Evolutionary conservation across 1,140 invertebrate species (phyloP), one percentile per base, ranked within the genome.

Genomic region (Eubasilissa regina): DNA sequence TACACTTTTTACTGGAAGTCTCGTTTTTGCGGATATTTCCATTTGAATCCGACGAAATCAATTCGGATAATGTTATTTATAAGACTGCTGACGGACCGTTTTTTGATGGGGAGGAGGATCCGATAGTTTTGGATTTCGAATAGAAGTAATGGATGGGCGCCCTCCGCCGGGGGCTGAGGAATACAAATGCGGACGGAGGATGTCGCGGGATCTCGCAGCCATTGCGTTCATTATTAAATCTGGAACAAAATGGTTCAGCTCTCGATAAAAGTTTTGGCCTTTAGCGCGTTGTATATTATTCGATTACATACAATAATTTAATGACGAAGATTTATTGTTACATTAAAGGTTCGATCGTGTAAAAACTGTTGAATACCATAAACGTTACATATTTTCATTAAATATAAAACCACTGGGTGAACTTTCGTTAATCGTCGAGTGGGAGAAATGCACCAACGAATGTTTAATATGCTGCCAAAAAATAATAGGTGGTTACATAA

Each of bases 21-120:
- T 45, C 21, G 73, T 74, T 74, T 75, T 75, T 75, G 70, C 19
- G 64, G 48, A 58, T 55, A 80, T 70, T 70, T 74, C 76, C 76
- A 74, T 75, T 81, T 60, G 75, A 68, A 81, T 81, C 19, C 44
- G 53, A 75, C 58, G 77, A 79, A 80, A 80, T 80, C 79, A 60
- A 81, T 81, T 55, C 51, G 64, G 77, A 73, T 72, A 70, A 47
- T 73, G 79, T 80, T 82, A 82, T 82, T 82, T 82, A 82, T 77
- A 77, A 51, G 58, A 58, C 15, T 78, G 81, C 81, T 83, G 81
- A 83, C 81, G 79, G 75, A 83, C 77, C 80, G 79, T 80, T 83
- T 83, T 83, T 83, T 80, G 73, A 78, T 77, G 48, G 45, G 75
- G 47, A 51, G 64, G 56, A 56, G 56, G 19, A 43, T 35, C 15